Evolutionary conservation across 2,888 invertebrate species (phyloP), one percentile per base, ranked within the genome.

Genomic region (Torymus auratus): DNA sequence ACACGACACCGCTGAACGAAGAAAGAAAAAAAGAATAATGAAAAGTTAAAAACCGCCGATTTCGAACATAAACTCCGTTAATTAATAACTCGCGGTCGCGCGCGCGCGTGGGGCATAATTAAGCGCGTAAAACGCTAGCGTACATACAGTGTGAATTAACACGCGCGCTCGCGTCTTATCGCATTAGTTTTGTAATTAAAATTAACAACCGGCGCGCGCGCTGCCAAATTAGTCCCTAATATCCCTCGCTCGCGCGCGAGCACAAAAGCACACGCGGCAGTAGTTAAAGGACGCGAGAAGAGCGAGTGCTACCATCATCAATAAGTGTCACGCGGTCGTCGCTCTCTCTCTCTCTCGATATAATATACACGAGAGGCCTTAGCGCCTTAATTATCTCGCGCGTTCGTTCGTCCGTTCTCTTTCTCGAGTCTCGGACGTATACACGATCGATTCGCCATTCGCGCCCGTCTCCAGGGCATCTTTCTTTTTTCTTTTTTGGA

Each of bases 201-300:
- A 89, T 89, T 87, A 88, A 89, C 86, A 88, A 88, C 88, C 89
- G 86, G 87, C 87, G 85, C 86, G 87, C 87, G 85, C 86, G 87
- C 87, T 89, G 90, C 89, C 90, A 90, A 91, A 91, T 90, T 89
- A 90, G 88, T 85, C 87, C 86, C 87, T 88, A 88, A 88, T 88
- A 86, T 83, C 85, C 85, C 81, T 56, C 65, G 15, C 20, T 53
- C 65, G 50, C 56, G 28, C 74, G 17, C 50, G 15, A 14, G 7
- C 41, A 70, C 75, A 71, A 81, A 83, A 73, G 82, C 70, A 78
- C 79, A 82, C 56, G 84, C 86, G 81, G 85, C 86, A 85, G 87
- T 87, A 87, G 87, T 88, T 88, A 87, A 88, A 88, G 86, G 87
- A 89, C 85, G 64, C 41, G 73, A 17, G 86, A 85, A 87, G 86